Evolutionary conservation across 2,888 invertebrate species (phyloP), one percentile per base, ranked within the genome.

Genomic region (Heliconius charithonia): DNA sequence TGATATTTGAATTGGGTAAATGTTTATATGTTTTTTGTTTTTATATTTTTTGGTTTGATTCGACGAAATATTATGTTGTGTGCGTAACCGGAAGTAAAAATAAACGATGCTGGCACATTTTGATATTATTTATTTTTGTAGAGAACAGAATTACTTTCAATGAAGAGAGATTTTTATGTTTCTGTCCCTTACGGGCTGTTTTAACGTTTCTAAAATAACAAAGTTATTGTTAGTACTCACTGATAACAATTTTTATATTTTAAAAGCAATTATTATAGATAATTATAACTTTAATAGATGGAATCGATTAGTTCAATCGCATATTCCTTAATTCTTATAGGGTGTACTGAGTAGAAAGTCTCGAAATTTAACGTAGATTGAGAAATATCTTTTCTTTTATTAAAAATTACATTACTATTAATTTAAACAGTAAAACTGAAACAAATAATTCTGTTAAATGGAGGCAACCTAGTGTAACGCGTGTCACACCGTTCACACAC

Each of bases 211-310:
- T 29, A 37, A n/a, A n/a, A 70, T 13, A 22, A 25, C 63, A 63
- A 51, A 63, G 74, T 78, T 69, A 78, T 69, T 74, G 41, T 70
- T 69, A 62, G 29, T 74, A 9, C 32, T 66, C 69, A 78, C 67
- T 78, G 74, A 69, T 69, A 75, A 63, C 27, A 62, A 73, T 25
- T 67, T 73, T 63, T 63, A 74, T 78, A 67, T 62, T 77, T 63
- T 10, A 66, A 56, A 67, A 27, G n/a, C 67, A 73, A 66, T 72
- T 66, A 77, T 73, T 72, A 72, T 72, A 45, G 45, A 74, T 70
- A 75, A 78, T 78, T 78, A 78, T 75, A 78, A 78, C 10, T 13
- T 62, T 78, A 78, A 75, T 70, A 78, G 69, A 72, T 37, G 77
- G 56, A 56, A 75, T 62, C 59, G 62, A 78, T 78, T 22, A 37